A percentile compares a stretch with the other conserved stretches of the same genome.
These are phyloP conservation scores for Cavia aperea DNA, from an alignment of 2,113 vertebrate species.

Conservation along the genomic window DNA sequence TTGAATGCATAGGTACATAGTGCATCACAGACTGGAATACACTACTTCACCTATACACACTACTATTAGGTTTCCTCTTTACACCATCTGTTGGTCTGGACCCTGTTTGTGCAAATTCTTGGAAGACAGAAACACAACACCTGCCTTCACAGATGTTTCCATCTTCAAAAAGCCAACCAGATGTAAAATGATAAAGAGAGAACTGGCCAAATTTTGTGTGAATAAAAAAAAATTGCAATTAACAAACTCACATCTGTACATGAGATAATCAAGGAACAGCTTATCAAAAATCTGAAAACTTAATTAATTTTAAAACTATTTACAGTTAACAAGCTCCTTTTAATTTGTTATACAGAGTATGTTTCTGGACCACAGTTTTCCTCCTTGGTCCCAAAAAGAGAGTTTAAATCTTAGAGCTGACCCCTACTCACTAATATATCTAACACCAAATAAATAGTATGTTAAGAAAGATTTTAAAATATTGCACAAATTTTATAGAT, in stretches of 20 bases:
- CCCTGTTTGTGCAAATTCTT: neutral
- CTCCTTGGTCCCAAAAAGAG: neutral
- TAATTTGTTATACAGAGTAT: neutral
- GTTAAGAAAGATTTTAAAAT: neutral
- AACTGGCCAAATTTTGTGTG: neutral
- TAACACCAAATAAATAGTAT: neutral
- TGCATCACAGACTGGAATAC: neutral
- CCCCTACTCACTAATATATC: neutral
- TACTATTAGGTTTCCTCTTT: slow-evolving; percentile 35
- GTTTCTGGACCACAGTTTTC: neutral
- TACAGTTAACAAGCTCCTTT: neutral
- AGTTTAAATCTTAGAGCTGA: neutral
- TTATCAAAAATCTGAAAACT: neutral
- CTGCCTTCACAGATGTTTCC: slow-evolving; percentile 48
- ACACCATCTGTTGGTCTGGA: slow-evolving; percentile 34
- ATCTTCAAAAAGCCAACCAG: neutral
- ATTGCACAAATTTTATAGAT: neutral
- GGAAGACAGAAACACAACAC: slow-evolving; percentile 36
- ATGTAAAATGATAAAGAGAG: slow-evolving; percentile 39
- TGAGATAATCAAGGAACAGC: neutral
- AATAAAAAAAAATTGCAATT: neutral
- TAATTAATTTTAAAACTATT: slow-evolving; percentile 14
- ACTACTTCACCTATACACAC: neutral
- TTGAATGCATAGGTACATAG: neutral
- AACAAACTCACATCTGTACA: neutral